Evolutionary conservation across 2,888 invertebrate species (phyloP).

Genomic region (Pachycephus smyrnensis): DNA sequence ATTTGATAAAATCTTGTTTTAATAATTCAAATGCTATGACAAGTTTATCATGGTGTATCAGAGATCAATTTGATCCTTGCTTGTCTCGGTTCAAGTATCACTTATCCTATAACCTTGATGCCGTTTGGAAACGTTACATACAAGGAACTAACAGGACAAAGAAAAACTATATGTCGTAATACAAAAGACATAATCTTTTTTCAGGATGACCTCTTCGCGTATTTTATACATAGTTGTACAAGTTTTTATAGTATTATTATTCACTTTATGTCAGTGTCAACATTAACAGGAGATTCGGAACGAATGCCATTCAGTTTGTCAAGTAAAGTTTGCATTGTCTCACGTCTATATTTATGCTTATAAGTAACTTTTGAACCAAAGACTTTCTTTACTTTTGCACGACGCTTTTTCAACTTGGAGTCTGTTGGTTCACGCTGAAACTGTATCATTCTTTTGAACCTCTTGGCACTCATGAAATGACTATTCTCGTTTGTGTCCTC

Average conservation of each 20-base stretch:
- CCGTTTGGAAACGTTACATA: background rate
- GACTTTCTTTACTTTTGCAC: constrained; percentile 71
- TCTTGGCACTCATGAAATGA: constrained; percentile 69
- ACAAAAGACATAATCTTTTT: background rate
- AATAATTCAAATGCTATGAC: background rate
- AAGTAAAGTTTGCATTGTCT: constrained; percentile 72
- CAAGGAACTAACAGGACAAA: background rate
- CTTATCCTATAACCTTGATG: background rate
- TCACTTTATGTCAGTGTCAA: constrained; percentile 14
- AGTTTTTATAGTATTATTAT: background rate
- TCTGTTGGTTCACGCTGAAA: constrained; percentile 69
- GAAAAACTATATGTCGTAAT: background rate
- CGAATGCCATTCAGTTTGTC: constrained; percentile 67
- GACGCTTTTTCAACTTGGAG: constrained; percentile 71
- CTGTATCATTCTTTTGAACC: constrained; percentile 72
- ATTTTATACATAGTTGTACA: constrained; percentile 11
- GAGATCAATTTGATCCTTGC: background rate
- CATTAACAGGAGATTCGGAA: constrained; percentile 25
- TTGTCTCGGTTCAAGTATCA: background rate
- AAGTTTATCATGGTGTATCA: background rate
- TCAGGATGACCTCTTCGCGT: background rate
- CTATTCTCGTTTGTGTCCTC: constrained; percentile 65
- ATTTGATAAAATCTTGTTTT: background rate
- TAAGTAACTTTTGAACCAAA: constrained; percentile 69
- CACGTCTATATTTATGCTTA: constrained; percentile 70